Conservation (phyloP, 2,888 invertebrate species). For the Cryptocheilus praepositus region DNA sequence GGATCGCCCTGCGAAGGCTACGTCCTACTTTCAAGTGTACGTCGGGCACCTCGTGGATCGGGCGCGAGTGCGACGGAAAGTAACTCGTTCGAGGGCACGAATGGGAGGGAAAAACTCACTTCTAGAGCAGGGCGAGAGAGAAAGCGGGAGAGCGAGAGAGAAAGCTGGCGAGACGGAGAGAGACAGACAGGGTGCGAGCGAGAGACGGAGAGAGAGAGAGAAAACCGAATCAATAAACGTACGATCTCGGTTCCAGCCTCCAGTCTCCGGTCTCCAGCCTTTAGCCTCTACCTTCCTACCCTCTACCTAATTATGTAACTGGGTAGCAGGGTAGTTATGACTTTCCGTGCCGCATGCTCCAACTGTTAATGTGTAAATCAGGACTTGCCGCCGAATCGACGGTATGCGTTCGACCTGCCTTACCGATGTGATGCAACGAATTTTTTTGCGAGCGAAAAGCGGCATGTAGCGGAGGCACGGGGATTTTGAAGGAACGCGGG, state of each 20-base stretch:
- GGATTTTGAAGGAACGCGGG: no score
- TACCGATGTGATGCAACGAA: no score
- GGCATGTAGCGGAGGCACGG: no score
- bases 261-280: conserved; percentile 31
- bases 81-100: conserved; percentile 8
- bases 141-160: background rate
- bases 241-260: conserved; percentile 59
- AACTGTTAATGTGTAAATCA: conserved; percentile 33
- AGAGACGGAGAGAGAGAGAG: conserved; percentile 63
- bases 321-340: conserved; percentile 37
- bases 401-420: no score
- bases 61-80: conserved; percentile 48
- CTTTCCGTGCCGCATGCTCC: no score
- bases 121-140: background rate
- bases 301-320: conserved; percentile 59
- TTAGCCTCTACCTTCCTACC: conserved; percentile 38
- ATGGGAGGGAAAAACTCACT: background rate
- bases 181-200: conserved; percentile 39
- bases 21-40: conserved; percentile 49
- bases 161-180: conserved; percentile 44
- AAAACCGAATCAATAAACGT: conserved; percentile 70
- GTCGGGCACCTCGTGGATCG: conserved; percentile 11
- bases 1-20: conserved; percentile 43
- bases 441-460: no score
- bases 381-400: no score